phyloP scores from a whole-genome alignment of 1,140 invertebrate genomes.

The Lysiphlebus fabarum region DNA sequence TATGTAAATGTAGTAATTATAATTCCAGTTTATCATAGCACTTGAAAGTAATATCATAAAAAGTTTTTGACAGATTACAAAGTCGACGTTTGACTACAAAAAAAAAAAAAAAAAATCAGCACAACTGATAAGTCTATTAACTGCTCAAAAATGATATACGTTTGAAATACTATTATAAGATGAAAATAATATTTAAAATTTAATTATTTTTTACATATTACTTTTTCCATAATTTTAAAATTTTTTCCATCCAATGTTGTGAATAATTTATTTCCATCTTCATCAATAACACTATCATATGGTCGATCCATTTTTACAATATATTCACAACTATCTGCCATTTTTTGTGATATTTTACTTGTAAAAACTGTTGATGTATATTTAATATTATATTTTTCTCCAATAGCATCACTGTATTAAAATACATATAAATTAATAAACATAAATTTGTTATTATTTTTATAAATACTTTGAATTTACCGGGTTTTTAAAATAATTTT shows the following conservation, averaged over 20 bases:
- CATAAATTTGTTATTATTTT: not conserved
- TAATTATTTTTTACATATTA: no score
- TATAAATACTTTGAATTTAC: constrained; percentile 21
- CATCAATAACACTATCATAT: not conserved
- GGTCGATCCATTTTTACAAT: not conserved
- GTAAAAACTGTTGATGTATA: constrained; percentile 13
- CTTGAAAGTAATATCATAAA: no score
- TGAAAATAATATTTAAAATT: no score
- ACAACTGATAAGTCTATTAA: no score
- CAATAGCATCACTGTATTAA: constrained; percentile 2
- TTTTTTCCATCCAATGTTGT: not conserved
- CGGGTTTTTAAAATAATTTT: constrained; percentile 34
- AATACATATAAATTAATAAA: not conserved
- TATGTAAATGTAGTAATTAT: no score
- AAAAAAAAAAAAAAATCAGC: no score
- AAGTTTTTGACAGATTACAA: no score
- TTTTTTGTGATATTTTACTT: not conserved
- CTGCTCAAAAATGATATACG: no score
- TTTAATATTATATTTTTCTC: constrained; percentile 1
- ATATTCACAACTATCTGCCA: not conserved
- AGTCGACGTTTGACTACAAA: no score
- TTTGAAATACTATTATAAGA: no score
- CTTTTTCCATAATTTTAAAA: constrained; percentile 15
- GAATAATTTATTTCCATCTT: constrained; percentile 1
- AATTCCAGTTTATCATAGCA: no score